Evolutionary conservation across 1,140 invertebrate species (phyloP), one percentile per base, ranked within the genome.

Genomic region (Zaprionus camerounensis): DNA sequence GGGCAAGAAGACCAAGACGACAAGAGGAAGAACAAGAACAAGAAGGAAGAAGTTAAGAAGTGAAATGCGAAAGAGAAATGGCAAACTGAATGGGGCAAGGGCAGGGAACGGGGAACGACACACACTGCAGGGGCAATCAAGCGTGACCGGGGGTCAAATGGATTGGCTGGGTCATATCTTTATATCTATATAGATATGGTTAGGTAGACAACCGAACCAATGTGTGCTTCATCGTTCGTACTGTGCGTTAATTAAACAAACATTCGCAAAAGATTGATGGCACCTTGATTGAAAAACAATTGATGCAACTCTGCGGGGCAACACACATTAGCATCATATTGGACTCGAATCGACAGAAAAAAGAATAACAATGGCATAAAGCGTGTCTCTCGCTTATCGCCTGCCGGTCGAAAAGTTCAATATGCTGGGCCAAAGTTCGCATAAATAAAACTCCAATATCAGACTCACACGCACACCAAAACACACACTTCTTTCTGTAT

Each of bases 251-350:
- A 90, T 90, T 90, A 90, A 90, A 90, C 85, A 90, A 90, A 90
- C 86, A 90, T 87, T 73, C 78, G 67, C 71, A 80, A 62, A 91
- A 91, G 90, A 91, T 91, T 91, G 90, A 91, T 91, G 83, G 74
- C 81, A 78, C 80, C 69, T 86, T 91, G 88, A 91, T 91, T 90
- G 85, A 80, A 91, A 91, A 91, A 91, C 90, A 91, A 91, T 91
- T 91, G 88, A 81, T 88, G 80, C 91, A 91, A 91, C 87, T 86
- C 82, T 86, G 80, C 69, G 79, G 74, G 15, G 38, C 15, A n/a
- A 17, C 88, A 79, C 31, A 81, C 80, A 90, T 90, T 90, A 90
- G 86, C 86, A 90, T 90, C 82, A 90, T 90, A 91, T 90, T 90
- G 86, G 85, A 79, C 61, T 57, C 61, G 31, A 34, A 34, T 66